phyloP scores from a whole-genome alignment of 2,888 invertebrate genomes.

The Erebia aethiops region DNA sequence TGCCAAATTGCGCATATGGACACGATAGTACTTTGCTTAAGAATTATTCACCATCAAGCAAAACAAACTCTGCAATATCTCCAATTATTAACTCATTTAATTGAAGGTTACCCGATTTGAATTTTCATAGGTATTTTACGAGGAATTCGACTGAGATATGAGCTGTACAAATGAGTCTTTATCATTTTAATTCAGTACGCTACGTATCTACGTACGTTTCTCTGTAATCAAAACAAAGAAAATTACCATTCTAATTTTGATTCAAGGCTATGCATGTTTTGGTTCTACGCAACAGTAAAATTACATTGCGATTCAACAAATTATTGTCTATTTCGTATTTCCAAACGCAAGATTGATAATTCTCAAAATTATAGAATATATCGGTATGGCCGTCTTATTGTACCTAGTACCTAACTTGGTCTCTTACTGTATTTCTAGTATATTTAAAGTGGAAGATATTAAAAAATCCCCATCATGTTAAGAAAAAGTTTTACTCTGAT shows the following conservation, averaged over 20 bases:
- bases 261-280: background rate
- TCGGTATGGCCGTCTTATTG: no score
- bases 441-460: background rate
- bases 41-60: background rate
- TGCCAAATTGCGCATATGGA: background rate
- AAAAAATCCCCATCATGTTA: background rate
- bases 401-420: no score
- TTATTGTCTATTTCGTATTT: background rate
- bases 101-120: background rate
- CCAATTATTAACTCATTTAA: background rate
- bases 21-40: background rate
- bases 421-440: background rate
- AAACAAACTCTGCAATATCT: background rate
- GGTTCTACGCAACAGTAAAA: background rate
- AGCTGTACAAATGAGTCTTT: no score
- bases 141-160: background rate
- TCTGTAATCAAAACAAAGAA: background rate
- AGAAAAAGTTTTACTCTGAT: background rate
- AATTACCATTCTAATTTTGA: constrained; percentile 3
- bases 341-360: background rate
- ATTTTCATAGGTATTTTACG: background rate
- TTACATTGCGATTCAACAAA: background rate
- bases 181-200: no score
- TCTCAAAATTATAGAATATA: no score
- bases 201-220: no score